Evolutionary conservation across 2,888 invertebrate genomes (phyloP), one percentile per base, ranked within the genome.

Genomic region (Tachina fera): DNA sequence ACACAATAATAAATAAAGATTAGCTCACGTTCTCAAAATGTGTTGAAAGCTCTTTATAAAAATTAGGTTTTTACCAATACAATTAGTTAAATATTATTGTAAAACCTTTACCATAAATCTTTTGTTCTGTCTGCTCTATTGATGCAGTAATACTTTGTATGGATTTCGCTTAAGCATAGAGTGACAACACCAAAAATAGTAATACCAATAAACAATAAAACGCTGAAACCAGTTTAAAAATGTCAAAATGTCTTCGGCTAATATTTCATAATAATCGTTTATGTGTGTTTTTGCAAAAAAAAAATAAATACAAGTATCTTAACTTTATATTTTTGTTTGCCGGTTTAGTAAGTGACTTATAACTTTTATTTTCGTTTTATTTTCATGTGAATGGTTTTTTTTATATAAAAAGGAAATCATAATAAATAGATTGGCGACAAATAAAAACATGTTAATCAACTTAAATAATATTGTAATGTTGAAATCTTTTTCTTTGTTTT

Each of bases 171-270:
- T 19, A 77, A 77, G 16, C 19, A 8, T 43, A 43, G 10, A 68
- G 9, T 31, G 68, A 61, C 58, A 60, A 51, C 22, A 51, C 41
- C 53, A 31, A 11, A 51, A 77, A 68, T 51, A 56, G 67, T 10
- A 61, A 22, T 4, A 58, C 45, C 56, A 56, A 68, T 61, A 41
- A 82, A 58, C 56, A 65, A 41, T 65, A 65, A 10, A 9, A 65
- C 9, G 6, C 16, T 61, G 16, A 71, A 83, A 77, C 82, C 65
- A 51, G 82, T 83, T 83, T 76, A 71, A 58, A 72, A 83, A 83
- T 83, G 82, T 83, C 82, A 83, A 83, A 76, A 76, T 58, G 71
- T 71, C 43, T 65, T 71, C 63, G 77, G 49, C 43, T 11, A 71
- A 67, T 71, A 83, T 76, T 71, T 76, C 76, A 71, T 83, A 83